A percentile compares a stretch with the other conserved stretches of the same genome.
phyloP scores from a whole-genome alignment of 2,888 invertebrate species.

The Lepidocyrtoides sp. region DNA sequence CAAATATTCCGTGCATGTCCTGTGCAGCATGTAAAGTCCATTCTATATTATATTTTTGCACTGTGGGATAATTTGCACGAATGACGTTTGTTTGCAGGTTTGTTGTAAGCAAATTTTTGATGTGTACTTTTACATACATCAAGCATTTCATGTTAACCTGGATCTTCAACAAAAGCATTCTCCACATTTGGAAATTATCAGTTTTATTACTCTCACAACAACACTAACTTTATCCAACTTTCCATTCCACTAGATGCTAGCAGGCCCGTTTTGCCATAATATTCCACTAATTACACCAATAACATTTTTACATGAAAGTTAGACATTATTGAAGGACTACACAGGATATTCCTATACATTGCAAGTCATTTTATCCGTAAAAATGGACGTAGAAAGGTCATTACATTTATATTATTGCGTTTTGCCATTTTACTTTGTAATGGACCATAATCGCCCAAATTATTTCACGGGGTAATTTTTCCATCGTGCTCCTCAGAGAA shows the following conservation, averaged over 20 bases:
- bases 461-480: conserved; percentile 51
- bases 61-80: neutral
- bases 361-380: neutral
- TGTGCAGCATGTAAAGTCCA: neutral
- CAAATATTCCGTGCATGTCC: neutral
- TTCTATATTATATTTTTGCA: neutral
- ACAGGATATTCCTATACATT: too few species aligned
- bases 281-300: neutral
- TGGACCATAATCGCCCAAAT: conserved; percentile 37
- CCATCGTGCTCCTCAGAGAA: neutral
- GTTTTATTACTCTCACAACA: neutral
- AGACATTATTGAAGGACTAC: too few species aligned
- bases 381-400: neutral
- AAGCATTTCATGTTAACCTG: neutral
- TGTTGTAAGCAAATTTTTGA: conserved; percentile 9
- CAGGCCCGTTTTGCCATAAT: neutral
- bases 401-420: neutral
- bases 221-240: neutral
- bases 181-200: neutral
- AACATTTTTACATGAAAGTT: neutral
- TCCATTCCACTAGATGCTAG: too few species aligned
- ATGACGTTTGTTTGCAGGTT: neutral
- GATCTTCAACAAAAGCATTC: neutral
- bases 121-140: neutral
- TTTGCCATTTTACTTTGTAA: neutral